Base-by-base conservation (phyloP, 2,113 vertebrate species). In the Melanotaenia duboulayi region DNA sequence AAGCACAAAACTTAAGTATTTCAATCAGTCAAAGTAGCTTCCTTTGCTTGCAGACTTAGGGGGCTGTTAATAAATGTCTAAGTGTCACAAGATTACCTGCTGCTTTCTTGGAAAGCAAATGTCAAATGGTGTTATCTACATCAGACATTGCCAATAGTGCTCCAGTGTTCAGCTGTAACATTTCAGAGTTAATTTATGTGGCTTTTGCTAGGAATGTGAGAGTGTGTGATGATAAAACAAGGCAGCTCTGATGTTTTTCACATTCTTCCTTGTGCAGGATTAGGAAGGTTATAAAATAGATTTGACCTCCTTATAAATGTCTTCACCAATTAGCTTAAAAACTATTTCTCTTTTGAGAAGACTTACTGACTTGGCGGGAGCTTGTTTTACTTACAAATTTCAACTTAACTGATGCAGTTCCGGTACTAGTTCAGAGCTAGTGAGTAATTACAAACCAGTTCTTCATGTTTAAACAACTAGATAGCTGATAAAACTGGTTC, bases 101-200 rank as follows among this genome's bases (percentile, higher is more conserved):
- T 60, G 60, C 8, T 56, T 67, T 67, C 35, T 49, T 66, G 32
- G 24, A 65, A 72, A 55, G 12, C 9, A 23, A 54, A 25, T n/a
- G 51, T 40, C 19, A 65, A 22, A 59, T 57, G 32, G 12, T 50
- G 22, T 54, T 60, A 51, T 35, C 22, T 40, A 8, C 37, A 14
- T n/a, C 46, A 59, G 1, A 22, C 35, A 48, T 37, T 55, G 49
- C 54, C 60, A 16, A 44, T 55, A 19, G 35, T 35, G 12, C 20
- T 11, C n/a, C 25, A n/a, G 50, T 49, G 20, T 22, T 66, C 56
- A 54, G 7, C n/a, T 68, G 39, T 57, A 16, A 5, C 17, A 51
- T 20, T n/a, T 7, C 65, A 62, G 11, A 44, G 49, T 55, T 68
- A 46, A 76, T 76, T 68, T 56, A 55, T 54, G 40, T 32, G 25